A percentile compares a stretch with the other conserved stretches of the same genome.
phyloP scores from a whole-genome alignment of 2,113 vertebrate genomes.

The Pterocles gutturalis region DNA sequence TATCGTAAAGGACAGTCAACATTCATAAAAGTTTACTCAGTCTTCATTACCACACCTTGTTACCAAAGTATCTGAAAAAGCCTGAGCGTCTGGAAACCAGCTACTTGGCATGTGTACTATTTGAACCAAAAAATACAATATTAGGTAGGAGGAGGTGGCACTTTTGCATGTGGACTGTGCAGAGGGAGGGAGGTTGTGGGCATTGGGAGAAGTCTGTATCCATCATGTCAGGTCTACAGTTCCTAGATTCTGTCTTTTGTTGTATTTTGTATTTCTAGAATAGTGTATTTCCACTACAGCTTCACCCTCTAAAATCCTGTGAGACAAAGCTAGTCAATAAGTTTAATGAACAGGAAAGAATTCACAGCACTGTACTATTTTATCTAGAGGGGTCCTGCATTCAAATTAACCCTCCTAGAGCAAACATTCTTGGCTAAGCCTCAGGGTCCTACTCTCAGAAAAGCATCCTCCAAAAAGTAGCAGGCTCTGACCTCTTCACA shows the following conservation, averaged over 20 bases:
- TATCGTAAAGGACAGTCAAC: neutral
- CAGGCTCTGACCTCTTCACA: neutral
- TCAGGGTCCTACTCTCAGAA: neutral
- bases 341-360: neutral
- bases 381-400: neutral
- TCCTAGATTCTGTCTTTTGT: neutral
- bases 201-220: neutral
- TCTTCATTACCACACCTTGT: neutral
- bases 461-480: neutral
- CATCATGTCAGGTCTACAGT: neutral
- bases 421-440: neutral
- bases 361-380: neutral
- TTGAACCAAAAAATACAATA: neutral
- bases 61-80: neutral
- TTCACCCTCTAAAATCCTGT: neutral
- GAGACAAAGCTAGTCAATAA: neutral
- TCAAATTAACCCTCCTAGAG: neutral
- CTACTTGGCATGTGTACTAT: neutral
- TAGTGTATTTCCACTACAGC: neutral
- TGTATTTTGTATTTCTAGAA: neutral
- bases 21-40: neutral
- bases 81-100: neutral
- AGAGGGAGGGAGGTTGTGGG: neutral
- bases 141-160: neutral
- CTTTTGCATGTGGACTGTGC: neutral